Evolutionary conservation across 2,113 vertebrate genomes (phyloP).

Genomic region (Phaethornis superciliosus): DNA sequence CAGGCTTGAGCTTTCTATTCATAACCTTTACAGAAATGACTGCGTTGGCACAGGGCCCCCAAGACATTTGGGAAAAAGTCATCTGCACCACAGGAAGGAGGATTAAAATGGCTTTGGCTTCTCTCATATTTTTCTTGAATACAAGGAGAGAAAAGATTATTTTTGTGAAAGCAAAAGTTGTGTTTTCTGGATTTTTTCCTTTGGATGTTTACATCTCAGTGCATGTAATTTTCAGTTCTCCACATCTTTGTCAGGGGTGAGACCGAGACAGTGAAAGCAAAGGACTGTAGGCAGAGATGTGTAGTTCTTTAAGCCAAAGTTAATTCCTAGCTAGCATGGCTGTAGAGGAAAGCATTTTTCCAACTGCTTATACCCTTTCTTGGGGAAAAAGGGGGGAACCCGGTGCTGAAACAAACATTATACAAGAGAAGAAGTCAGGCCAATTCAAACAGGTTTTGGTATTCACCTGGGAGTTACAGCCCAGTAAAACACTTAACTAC

Average conservation of each 20-base stretch:
- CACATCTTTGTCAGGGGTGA: background rate
- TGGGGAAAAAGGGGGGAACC: background rate
- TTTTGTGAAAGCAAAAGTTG: background rate
- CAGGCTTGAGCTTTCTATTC: background rate
- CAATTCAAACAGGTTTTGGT: background rate
- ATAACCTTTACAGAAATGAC: background rate
- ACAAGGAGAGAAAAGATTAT: background rate
- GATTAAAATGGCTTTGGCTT: background rate
- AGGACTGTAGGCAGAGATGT: background rate
- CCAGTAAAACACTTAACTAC: background rate
- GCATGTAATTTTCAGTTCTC: background rate
- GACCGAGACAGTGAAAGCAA: background rate
- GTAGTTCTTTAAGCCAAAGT: background rate
- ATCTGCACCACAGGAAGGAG: background rate
- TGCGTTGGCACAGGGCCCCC: background rate
- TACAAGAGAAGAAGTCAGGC: background rate
- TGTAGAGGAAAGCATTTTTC: background rate
- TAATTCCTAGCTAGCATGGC: background rate
- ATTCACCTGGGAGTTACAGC: background rate
- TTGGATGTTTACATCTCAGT: background rate
- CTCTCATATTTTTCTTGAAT: background rate
- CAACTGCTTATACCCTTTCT: background rate
- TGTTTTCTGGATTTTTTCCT: background rate
- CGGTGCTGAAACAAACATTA: background rate
- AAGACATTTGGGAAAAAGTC: background rate